Conservation (phyloP, 2,888 invertebrate species). For the Lasioglossum leucozonium region DNA sequence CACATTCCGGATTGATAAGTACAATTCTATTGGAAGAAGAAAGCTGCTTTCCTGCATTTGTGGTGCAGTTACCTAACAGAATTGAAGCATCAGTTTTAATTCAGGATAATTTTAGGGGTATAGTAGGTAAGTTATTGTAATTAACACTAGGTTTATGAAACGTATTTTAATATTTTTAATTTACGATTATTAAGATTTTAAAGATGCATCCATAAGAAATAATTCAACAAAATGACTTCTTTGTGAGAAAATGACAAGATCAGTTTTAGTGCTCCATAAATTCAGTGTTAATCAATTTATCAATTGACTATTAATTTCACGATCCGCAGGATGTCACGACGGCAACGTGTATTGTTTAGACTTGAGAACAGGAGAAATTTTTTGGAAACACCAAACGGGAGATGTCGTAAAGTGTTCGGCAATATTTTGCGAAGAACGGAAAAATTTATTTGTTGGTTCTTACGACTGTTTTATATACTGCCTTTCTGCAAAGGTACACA, state of each 20-base stretch:
- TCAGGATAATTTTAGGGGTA: slow-evolving; percentile 84
- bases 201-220: too few relatives aligned
- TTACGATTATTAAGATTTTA: too few relatives aligned
- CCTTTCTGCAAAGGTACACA: slow-evolving; percentile 86
- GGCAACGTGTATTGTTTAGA: slow-evolving; percentile 89
- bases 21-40: slow-evolving; percentile 86
- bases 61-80: slow-evolving; percentile 87
- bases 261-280: too few relatives aligned
- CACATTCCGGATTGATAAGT: slow-evolving; percentile 90
- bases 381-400: slow-evolving; percentile 88
- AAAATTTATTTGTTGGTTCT: slow-evolving; percentile 88
- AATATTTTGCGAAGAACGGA: slow-evolving; percentile 81
- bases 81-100: slow-evolving; percentile 89
- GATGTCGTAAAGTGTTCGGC: slow-evolving; percentile 89
- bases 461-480: slow-evolving; percentile 90
- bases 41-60: slow-evolving; percentile 85
- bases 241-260: too few relatives aligned
- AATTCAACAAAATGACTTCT: too few relatives aligned
- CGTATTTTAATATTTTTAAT: neutral
- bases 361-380: slow-evolving; percentile 85
- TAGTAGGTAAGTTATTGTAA: slow-evolving; percentile 87
- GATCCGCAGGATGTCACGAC: slow-evolving; percentile 88
- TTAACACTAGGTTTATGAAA: neutral
- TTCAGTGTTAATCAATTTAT: neutral
- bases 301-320: neutral